phyloP scores from a whole-genome alignment of 2,797 vertebrate species.

The Ceryle rudis region DNA sequence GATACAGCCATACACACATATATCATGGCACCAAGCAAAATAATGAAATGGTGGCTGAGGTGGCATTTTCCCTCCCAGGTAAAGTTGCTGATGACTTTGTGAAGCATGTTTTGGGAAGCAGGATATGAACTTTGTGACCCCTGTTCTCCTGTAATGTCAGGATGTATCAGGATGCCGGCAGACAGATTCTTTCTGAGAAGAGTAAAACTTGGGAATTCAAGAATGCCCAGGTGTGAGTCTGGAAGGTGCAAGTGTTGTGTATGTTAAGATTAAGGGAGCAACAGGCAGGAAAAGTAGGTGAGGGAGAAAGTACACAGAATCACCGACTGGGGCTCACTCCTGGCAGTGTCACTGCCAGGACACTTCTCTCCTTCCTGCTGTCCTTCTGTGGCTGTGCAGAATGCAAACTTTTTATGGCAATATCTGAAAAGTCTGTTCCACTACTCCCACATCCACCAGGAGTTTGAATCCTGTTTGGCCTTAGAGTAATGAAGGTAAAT shows the following conservation, averaged over 20 bases:
- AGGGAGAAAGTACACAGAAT: not conserved
- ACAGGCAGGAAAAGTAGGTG: not conserved
- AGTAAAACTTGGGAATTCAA: not conserved
- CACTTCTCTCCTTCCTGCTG: not conserved
- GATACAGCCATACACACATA: not conserved
- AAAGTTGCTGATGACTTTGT: not conserved
- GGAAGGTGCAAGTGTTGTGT: not conserved
- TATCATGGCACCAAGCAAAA: rapidly evolving
- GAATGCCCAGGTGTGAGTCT: not conserved
- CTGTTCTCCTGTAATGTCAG: not conserved
- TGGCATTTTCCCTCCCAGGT: not conserved
- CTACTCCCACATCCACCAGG: not conserved
- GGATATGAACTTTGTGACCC: not conserved
- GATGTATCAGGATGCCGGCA: not conserved
- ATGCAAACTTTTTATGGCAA: not conserved
- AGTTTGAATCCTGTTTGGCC: not conserved
- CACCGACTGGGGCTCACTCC: not conserved
- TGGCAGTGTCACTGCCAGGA: not conserved
- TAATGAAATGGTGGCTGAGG: not conserved
- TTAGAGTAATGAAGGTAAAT: not conserved
- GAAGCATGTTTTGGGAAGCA: not conserved
- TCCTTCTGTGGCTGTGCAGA: not conserved
- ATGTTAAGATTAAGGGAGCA: not conserved
- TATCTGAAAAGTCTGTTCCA: not conserved
- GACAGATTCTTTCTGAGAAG: not conserved